Evolutionary conservation across 2,888 invertebrate species (phyloP), one percentile per base, ranked within the genome.

Genomic region (Sinotaia quadrata): DNA sequence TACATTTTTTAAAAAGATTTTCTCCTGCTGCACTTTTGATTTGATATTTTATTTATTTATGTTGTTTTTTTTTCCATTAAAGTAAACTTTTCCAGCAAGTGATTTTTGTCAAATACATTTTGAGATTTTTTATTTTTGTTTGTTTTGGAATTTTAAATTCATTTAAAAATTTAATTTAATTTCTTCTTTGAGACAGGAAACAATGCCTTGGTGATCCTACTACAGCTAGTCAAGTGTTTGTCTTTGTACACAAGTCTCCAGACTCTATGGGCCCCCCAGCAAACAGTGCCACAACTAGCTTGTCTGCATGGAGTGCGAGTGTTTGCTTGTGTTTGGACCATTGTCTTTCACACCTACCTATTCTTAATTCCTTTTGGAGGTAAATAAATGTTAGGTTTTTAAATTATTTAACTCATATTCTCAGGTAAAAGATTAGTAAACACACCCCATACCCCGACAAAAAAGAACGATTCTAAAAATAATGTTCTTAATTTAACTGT

Each of bases 211-310:
- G 24, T 21, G 47, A 47, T 47, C 12, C 15, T 12, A 41, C 18
- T 3, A n/a, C 12, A 47, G 47, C 4, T 47, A 24, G 47, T 18
- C 21, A 47, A 18, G 47, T 29, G 54, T 54, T 31, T 65, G 36
- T 56, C 41, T 41, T 34, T 56, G 29, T 54, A 36, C 54, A 31
- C 58, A 33, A n/a, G 18, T 33, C 8, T 67, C 54, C 10, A 27
- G 34, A 37, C 24, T 24, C 36, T 49, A 10, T 21, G 57, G 36
- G 56, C 37, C 41, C 27, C 27, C 31, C 47, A 24, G 34, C 47
- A 3, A 4, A n/a, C 8, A 18, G 8, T 21, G 8, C 12, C 47
- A n/a, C 47, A 47, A 24, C 1, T 47, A 24, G 47, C 1, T 18
- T 47, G n/a, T 24, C 47, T 47, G 21, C 47, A 47, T 47, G 47